Evolutionary conservation across 2,888 invertebrate genomes (phyloP), one percentile per base, ranked within the genome.

Genomic region (Rhamnusium bicolor): DNA sequence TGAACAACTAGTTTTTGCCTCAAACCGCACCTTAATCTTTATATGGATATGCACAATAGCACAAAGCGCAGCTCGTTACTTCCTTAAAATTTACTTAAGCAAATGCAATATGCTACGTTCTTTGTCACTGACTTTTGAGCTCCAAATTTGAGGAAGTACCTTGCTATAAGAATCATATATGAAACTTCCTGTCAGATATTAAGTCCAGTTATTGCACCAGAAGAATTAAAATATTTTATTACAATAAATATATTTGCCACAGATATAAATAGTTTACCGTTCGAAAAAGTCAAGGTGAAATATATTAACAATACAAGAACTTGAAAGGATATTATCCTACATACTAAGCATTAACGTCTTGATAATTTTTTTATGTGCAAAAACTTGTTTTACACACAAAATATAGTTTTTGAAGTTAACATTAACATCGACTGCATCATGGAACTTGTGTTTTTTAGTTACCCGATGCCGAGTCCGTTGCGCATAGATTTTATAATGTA

Each of bases 11-110:
- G 53, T 63, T 63, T 63, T 67, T 67, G 46, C 47, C 10, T 19
- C 46, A 61, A 14, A 56, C 67, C 56, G 54, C 67, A 24, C 67
- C 67, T 67, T 29, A 27, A 14, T 67, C 46, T 56, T 18, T 40
- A 56, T 54, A 67, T 32, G 56, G 66, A 14, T 24, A 54, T 56
- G 19, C 46, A 29, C 46, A 18, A 56, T 54, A 56, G n/a, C 16
- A 27, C 65, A 32, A 32, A 21, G 12, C 21, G 32, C 58, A 8
- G 12, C 29, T 16, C 14, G n/a, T 21, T 14, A 24, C 14, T 61
- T 61, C 61, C 46, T 61, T 46, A n/a, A n/a, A 21, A 21, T 60
- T 40, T 40, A 40, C 47, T n/a, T 10, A 21, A 14, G 14, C 18
- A 19, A 16, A 7, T 32, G 18, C 12, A 60, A 14, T n/a, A 24